A percentile compares a stretch with the other conserved stretches of the same genome.
These are phyloP conservation scores for Diplodus puntazzo DNA, from an alignment of 2,797 vertebrate species.

Conservation along the genomic window DNA sequence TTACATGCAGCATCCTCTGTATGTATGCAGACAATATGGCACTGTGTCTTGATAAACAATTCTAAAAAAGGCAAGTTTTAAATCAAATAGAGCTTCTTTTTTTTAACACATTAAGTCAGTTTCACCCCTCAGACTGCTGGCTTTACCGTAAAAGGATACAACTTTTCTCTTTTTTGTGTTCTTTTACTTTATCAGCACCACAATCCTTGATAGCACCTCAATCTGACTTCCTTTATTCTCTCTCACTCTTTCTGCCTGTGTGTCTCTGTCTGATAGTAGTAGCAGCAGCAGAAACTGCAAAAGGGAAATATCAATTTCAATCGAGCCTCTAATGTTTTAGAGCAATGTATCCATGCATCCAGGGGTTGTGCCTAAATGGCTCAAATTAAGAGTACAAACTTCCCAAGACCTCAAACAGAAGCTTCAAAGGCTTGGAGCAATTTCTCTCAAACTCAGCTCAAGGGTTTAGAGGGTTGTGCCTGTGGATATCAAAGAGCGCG, in stretches of 20 bases:
- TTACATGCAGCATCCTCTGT: too few species aligned
- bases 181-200: neutral
- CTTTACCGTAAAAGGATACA: neutral
- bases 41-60: neutral
- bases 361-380: slow-evolving; percentile 51
- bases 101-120: neutral
- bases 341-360: slow-evolving; percentile 38
- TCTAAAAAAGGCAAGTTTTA: neutral
- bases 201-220: slow-evolving; percentile 6
- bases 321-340: slow-evolving; percentile 37
- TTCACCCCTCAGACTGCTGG: neutral
- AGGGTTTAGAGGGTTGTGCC: slow-evolving; percentile 38
- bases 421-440: slow-evolving; percentile 53
- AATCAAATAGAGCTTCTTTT: neutral
- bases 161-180: neutral
- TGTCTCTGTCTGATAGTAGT: slow-evolving; percentile 2
- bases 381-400: slow-evolving; percentile 61
- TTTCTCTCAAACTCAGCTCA: slow-evolving; percentile 60
- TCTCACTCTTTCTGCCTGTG: neutral
- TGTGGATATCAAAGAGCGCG: slow-evolving; percentile 66
- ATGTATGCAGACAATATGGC: neutral
- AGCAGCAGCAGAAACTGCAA: slow-evolving; percentile 17
- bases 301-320: slow-evolving; percentile 55
- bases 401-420: slow-evolving; percentile 40
- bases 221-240: slow-evolving; percentile 21